Evolutionary conservation across 2,113 vertebrate species (phyloP), one percentile per base, ranked within the genome.

Genomic region (Ivindomyrus marchei): DNA sequence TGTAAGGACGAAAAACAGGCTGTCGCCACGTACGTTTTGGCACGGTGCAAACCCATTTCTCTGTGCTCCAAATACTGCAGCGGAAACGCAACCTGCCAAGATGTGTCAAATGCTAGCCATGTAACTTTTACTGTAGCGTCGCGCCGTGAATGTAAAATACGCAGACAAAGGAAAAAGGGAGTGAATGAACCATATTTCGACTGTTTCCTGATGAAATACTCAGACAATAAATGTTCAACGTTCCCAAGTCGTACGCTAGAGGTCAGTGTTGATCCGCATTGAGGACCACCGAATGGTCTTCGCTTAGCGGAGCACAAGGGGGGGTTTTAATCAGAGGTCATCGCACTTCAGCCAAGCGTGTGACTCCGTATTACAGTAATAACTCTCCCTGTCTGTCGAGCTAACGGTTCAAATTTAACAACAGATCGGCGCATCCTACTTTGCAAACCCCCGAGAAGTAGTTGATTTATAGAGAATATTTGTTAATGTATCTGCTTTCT

Each of bases 241-340:
- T 56, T 46, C 9, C n/a, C 10, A 80, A 31, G 87, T 7, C 0
- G 19, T 90, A 58, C 95, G 93, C 94, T 94, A 95, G 95, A 94
- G 94, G 95, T 94, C 95, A 95, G 95, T 95, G 92, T 95, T 94
- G 95, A 89, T 92, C 91, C 90, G 47, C 36, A 85, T 77, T 9
- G 52, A 27, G 46, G 46, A n/a, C 45, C 3, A 3, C 10, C 45
- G 13, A 46, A 66, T 88, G 53, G 42, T 62, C 42, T 42, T 42
- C 88, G 24, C 49, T 53, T 47, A 31, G 21, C 46, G 46, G n/a
- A 80, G 46, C 49, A 39, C 47, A 66, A 87, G 36, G 19, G 5
- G 27, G 49, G 46, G 31, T 31, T 62, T 53, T 85, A 42, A 88
- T 62, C 46, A 77, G 89, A 90, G 89, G 62, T 88, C 58, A 80